These are phyloP conservation scores for Phalacrocorax brasilianus DNA, from an alignment of 2,113 vertebrate genomes.

Conservation along the genomic window DNA sequence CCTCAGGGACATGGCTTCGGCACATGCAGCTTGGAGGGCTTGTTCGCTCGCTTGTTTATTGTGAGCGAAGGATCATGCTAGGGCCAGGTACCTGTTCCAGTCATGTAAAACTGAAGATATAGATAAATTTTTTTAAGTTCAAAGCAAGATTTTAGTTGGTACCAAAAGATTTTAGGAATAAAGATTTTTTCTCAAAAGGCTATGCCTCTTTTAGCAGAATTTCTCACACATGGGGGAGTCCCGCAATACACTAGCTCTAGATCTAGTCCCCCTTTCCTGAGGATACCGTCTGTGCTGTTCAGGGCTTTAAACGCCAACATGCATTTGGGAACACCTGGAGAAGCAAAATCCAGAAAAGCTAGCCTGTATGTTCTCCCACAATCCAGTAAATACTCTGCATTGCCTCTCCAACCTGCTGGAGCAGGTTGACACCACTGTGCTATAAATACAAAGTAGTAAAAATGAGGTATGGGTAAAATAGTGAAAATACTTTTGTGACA, in stretches of 20 bases:
- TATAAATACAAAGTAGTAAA: not conserved
- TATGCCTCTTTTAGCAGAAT: not conserved
- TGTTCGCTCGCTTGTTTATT: not conserved
- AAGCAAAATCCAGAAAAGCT: not conserved
- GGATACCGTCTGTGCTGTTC: rapidly evolving
- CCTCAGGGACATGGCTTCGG: not conserved
- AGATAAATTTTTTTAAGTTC: not conserved
- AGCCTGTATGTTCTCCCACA: not conserved
- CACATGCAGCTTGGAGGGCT: not conserved
- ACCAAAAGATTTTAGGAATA: not conserved
- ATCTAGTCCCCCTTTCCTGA: not conserved
- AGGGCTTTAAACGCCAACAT: rapidly evolving
- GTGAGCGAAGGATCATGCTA: not conserved
- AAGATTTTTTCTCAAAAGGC: not conserved
- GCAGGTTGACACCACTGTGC: not conserved
- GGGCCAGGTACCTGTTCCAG: not conserved
- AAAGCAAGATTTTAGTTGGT: not conserved
- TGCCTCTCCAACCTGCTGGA: not conserved
- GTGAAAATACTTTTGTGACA: not conserved
- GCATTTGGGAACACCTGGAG: not conserved
- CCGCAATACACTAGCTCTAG: not conserved
- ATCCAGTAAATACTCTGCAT: not conserved
- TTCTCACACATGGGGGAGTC: not conserved
- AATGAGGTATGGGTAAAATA: not conserved
- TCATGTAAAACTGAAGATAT: not conserved